Conservation (phyloP, 2,797 vertebrate species). For the Anguilla megastoma region DNA sequence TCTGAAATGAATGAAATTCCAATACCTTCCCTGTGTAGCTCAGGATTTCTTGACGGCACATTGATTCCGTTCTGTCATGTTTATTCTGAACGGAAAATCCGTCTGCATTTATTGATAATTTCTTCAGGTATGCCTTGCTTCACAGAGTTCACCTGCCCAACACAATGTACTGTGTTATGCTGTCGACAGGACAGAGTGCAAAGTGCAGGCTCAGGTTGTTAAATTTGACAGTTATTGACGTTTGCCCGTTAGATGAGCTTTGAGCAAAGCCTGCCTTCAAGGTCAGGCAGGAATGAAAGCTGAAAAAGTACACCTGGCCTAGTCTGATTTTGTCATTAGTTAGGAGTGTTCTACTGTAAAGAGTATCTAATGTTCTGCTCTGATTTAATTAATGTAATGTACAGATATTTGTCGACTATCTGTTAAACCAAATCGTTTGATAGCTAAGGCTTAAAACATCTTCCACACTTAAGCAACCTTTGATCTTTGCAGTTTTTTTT, state of each 20-base stretch:
- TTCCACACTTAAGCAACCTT: neutral
- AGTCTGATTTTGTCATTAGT: neutral
- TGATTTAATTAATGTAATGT: neutral
- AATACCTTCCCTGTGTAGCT: constrained; percentile 37
- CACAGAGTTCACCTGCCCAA: neutral
- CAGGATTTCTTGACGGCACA: neutral
- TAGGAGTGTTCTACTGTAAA: neutral
- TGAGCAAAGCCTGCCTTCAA: neutral
- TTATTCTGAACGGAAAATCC: neutral
- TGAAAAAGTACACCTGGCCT: neutral
- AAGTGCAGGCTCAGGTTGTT: constrained; percentile 51
- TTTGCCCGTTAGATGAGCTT: constrained; percentile 20
- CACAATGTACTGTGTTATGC: neutral
- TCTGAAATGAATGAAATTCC: constrained; percentile 56
- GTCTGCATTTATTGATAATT: constrained; percentile 11
- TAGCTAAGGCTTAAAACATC: neutral
- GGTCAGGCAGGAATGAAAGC: neutral
- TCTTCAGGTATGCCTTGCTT: neutral
- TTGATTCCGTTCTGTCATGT: neutral
- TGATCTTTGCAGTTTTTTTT: neutral
- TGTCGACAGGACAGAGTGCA: neutral
- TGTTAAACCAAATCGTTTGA: neutral
- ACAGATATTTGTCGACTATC: neutral
- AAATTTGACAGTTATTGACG: constrained; percentile 20
- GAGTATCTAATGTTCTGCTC: neutral